Evolutionary conservation across 2,797 vertebrate genomes (phyloP).

Genomic region (Spizella passerina): DNA sequence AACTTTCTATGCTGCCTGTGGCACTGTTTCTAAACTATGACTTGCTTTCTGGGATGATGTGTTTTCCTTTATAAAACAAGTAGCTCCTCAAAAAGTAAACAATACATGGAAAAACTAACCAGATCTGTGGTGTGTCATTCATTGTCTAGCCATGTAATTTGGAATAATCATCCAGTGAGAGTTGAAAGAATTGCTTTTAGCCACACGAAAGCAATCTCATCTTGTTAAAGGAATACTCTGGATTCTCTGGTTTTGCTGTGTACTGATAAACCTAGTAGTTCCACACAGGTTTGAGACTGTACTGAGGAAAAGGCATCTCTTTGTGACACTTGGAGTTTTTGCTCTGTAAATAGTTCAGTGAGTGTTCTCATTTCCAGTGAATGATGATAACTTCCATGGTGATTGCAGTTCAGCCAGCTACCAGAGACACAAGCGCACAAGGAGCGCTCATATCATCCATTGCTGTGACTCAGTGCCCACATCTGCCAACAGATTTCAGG

Average conservation of each 20-base stretch:
- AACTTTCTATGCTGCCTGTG: not conserved
- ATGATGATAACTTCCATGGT: constrained; percentile 36
- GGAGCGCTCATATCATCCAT: not conserved
- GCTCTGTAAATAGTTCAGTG: not conserved
- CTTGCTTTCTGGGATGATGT: not conserved
- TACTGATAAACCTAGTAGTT: not conserved
- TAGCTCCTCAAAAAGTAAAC: not conserved
- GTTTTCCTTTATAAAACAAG: constrained; percentile 2
- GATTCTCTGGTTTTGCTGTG: not conserved
- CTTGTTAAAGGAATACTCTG: not conserved
- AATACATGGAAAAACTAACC: not conserved
- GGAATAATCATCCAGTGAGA: not conserved
- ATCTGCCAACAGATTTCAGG: not conserved
- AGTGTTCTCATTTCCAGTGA: not conserved
- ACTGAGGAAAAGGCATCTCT: not conserved
- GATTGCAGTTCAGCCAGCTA: constrained; percentile 4
- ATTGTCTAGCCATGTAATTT: not conserved
- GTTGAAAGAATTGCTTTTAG: not conserved
- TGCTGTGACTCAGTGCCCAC: not conserved
- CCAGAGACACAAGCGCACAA: not conserved
- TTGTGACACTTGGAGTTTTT: not conserved
- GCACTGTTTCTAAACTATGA: not conserved
- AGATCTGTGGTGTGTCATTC: not conserved
- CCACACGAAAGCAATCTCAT: not conserved
- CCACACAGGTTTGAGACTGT: not conserved